Conservation (phyloP, 2,113 vertebrate genomes). For the Nipponia nippon region DNA sequence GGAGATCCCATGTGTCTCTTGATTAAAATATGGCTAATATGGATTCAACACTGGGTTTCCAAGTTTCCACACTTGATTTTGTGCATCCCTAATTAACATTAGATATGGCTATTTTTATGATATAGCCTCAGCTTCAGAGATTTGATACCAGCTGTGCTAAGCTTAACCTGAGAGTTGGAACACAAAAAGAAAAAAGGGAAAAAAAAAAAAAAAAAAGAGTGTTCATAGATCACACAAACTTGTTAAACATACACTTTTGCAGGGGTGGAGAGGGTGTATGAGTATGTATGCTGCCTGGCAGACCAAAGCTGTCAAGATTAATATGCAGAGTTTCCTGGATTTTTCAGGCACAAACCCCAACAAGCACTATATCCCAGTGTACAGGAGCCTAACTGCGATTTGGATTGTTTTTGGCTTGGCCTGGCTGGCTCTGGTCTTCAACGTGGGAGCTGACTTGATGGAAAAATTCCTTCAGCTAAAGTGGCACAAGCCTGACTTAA, state of each 20-base stretch:
- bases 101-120: neutral
- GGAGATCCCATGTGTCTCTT: neutral
- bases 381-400: conserved; percentile 72
- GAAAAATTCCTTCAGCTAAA: conserved; percentile 71
- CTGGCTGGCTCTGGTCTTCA: conserved; percentile 76
- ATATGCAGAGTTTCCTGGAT: neutral
- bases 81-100: neutral
- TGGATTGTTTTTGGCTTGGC: conserved; percentile 80
- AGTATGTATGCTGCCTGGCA: neutral
- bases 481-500: conserved; percentile 47
- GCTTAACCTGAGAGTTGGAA: neutral
- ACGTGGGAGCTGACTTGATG: conserved; percentile 75
- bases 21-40: neutral
- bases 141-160: neutral
- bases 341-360: conserved; percentile 78
- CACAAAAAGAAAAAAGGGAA: neutral
- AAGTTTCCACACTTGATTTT: neutral
- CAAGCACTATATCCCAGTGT: conserved; percentile 72
- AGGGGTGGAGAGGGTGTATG: neutral
- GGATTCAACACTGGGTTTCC: neutral
- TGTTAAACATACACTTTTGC: neutral
- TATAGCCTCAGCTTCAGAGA: neutral
- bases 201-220: neutral
- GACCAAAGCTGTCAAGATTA: neutral
- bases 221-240: neutral